Evolutionary conservation across 2,113 vertebrate genomes (phyloP).

Genomic region (Campylomormyrus tamandua): DNA sequence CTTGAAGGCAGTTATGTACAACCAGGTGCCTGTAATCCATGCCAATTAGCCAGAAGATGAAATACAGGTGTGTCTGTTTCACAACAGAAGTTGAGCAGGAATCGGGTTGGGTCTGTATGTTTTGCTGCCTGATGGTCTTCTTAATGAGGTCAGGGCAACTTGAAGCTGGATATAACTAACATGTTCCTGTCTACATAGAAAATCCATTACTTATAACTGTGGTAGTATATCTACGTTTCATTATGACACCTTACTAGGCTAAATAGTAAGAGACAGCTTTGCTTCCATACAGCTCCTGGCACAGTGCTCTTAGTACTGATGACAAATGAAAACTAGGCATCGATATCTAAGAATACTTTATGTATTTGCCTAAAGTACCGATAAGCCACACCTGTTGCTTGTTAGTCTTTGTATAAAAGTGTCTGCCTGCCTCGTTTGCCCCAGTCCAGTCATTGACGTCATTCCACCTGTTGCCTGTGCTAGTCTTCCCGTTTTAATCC

Average conservation of each 20-base stretch:
- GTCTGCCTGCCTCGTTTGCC: no score
- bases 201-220: not conserved
- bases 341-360: no score
- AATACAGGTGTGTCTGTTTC: not conserved
- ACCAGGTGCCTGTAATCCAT: not conserved
- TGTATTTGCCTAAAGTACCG: no score
- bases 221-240: not conserved
- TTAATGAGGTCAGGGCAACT: not conserved
- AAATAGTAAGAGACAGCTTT: not conserved
- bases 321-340: no score
- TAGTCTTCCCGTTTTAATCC: no score
- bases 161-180: not conserved
- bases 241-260: not conserved
- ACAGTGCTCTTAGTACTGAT: no score
- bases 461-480: no score
- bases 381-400: no score
- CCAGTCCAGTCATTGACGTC: no score
- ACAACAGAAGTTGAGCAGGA: not conserved
- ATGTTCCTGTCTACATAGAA: not conserved
- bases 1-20: not conserved
- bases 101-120: not conserved
- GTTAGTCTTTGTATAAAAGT: no score
- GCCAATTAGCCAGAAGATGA: not conserved
- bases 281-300: no score
- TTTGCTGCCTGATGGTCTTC: not conserved